Percentiles rank a stretch among this genome's conserved stretches.
These are phyloP conservation scores for Daubentonia madagascariensis DNA, from an alignment of 2,113 vertebrate genomes.

Conservation along the genomic window DNA sequence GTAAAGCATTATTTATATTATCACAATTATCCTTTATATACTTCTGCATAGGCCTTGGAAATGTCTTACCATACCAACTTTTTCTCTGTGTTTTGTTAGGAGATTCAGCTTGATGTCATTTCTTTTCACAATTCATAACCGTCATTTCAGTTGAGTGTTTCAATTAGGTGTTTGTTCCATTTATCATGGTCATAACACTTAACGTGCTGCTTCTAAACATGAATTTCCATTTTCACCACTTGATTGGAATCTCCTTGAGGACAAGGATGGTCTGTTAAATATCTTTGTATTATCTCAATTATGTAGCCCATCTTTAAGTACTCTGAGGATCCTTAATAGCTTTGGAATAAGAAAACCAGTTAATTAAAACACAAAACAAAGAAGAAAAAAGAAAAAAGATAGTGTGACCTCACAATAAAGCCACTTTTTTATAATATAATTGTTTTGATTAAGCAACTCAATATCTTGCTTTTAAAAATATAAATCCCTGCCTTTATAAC, in stretches of 20 bases:
- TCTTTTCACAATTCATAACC: background rate
- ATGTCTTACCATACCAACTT: accelerated
- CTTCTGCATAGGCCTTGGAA: background rate
- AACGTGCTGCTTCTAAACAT: background rate
- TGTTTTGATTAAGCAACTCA: background rate
- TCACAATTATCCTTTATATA: no score
- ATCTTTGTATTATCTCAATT: background rate
- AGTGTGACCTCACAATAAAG: background rate
- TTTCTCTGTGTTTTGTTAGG: background rate
- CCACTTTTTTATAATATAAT: background rate
- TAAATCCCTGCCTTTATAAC: background rate
- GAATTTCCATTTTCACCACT: background rate
- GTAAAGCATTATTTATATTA: background rate
- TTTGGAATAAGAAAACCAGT: background rate
- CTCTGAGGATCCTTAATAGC: background rate
- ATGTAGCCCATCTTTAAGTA: background rate
- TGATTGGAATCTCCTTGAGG: background rate
- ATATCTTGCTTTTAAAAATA: background rate
- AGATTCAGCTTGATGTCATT: background rate
- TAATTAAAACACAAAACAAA: background rate
- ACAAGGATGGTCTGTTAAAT: background rate
- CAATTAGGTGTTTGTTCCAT: background rate
- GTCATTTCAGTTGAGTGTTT: accelerated
- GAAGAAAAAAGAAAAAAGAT: background rate
- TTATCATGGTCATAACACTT: background rate